phyloP scores from a whole-genome alignment of 2,797 vertebrate genomes.

The Allobates femoralis region DNA sequence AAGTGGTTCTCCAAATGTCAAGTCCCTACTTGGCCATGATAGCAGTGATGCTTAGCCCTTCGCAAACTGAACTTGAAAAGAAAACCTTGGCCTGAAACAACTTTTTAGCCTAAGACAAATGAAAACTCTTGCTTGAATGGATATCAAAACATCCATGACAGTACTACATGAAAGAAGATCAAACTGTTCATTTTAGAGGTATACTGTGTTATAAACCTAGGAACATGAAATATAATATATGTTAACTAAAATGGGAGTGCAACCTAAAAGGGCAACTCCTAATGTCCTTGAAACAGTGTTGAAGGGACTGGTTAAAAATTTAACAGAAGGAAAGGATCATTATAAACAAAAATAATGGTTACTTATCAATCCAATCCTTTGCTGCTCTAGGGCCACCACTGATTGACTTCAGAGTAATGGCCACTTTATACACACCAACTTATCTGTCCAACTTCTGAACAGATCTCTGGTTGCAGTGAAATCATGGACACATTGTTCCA shows the following conservation, averaged over 20 bases:
- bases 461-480: too few species aligned
- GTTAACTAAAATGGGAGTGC: not conserved
- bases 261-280: not conserved
- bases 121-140: constrained; percentile 39
- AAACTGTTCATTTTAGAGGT: constrained; percentile 21
- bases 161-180: constrained; percentile 12
- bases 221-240: constrained; percentile 10
- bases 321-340: too few species aligned
- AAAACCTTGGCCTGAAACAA: constrained; percentile 10
- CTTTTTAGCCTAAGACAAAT: constrained; percentile 25
- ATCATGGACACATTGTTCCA: too few species aligned
- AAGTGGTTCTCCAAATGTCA: constrained; percentile 60
- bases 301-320: not conserved
- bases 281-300: not conserved
- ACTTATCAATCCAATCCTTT: too few species aligned
- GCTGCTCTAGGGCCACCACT: too few species aligned
- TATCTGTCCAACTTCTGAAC: too few species aligned
- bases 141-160: constrained; percentile 38
- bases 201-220: not conserved
- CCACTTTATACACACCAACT: too few species aligned
- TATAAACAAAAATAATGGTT: too few species aligned
- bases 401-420: too few species aligned
- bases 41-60: constrained; percentile 46
- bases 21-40: constrained; percentile 37
- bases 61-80: constrained; percentile 32